phyloP scores from a whole-genome alignment of 2,888 invertebrate genomes.

The Pristionchus exspectatus region DNA sequence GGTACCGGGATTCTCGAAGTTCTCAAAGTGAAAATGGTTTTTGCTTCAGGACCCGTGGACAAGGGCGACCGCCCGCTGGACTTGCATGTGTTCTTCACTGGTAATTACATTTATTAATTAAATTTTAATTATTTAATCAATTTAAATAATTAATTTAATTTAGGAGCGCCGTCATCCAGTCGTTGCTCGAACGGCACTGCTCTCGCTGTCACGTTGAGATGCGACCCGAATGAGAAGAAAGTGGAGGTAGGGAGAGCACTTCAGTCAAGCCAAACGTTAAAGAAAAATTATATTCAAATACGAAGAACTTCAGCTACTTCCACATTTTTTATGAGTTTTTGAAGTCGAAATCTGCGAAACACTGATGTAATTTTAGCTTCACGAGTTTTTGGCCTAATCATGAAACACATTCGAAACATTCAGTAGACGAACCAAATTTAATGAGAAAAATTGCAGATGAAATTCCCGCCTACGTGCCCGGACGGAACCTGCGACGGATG shows the following conservation, averaged over 20 bases:
- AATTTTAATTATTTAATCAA: not conserved
- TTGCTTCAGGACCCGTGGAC: not conserved
- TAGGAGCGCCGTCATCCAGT: not conserved
- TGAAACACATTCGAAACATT: not conserved
- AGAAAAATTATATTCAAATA: too few species aligned
- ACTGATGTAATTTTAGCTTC: not conserved
- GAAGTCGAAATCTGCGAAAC: too few species aligned
- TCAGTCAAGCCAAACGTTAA: too few species aligned
- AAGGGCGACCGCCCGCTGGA: slow-evolving; percentile 67
- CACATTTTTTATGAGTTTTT: too few species aligned
- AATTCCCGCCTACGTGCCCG: slow-evolving; percentile 75
- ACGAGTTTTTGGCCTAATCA: not conserved
- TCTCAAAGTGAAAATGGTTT: too few species aligned
- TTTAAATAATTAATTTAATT: not conserved
- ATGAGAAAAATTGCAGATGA: slow-evolving; percentile 58
- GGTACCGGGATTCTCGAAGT: too few species aligned
- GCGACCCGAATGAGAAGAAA: slow-evolving; percentile 79
- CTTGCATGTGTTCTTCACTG: slow-evolving; percentile 75
- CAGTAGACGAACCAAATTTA: too few species aligned
- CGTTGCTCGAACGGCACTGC: slow-evolving; percentile 82
- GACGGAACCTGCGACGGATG: slow-evolving; percentile 84
- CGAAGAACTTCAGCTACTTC: too few species aligned
- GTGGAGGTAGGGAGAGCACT: slow-evolving; percentile 58
- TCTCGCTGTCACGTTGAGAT: slow-evolving; percentile 82
- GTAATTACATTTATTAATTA: not conserved